phyloP scores from a whole-genome alignment of 2,888 invertebrate species.

The Tromatobia lineatoria region DNA sequence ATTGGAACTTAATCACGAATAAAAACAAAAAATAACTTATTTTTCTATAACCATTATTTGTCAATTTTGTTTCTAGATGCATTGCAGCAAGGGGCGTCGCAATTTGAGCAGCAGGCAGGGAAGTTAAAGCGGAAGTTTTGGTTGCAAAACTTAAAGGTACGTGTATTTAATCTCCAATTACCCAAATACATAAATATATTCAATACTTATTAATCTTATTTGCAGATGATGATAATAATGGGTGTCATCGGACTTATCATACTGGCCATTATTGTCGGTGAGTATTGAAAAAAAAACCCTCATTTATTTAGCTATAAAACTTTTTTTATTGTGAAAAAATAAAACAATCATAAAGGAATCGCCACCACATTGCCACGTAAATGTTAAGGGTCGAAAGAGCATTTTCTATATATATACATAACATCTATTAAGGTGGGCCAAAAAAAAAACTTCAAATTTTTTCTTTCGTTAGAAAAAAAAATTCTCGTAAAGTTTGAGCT shows the following conservation, averaged over 20 bases:
- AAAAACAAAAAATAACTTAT: neutral
- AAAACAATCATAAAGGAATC: conserved; percentile 20
- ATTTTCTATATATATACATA: conserved; percentile 59
- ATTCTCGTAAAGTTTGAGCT: no score
- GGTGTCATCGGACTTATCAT: conserved; percentile 93
- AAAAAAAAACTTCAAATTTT: no score
- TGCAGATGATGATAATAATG: conserved; percentile 95
- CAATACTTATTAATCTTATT: conserved; percentile 34
- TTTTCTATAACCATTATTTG: conserved; percentile 6
- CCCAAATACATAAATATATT: conserved; percentile 28
- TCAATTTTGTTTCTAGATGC: conserved; percentile 89
- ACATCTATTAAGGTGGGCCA: no score
- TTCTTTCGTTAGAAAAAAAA: no score
- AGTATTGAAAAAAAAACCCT: conserved; percentile 83
- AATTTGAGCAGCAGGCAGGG: conserved; percentile 98
- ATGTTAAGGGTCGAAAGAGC: conserved; percentile 70
- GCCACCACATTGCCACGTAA: conserved; percentile 68
- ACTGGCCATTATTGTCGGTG: conserved; percentile 94
- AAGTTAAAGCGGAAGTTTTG: conserved; percentile 98
- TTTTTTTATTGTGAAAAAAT: conserved; percentile 17
- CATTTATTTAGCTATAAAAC: conserved; percentile 4
- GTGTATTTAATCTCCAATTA: conserved; percentile 15
- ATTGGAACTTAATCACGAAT: neutral
- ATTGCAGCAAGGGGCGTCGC: conserved; percentile 96
- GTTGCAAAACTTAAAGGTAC: conserved; percentile 97